Evolutionary conservation across 2,888 invertebrate genomes (phyloP).

Genomic region (Hetaerina titia): DNA sequence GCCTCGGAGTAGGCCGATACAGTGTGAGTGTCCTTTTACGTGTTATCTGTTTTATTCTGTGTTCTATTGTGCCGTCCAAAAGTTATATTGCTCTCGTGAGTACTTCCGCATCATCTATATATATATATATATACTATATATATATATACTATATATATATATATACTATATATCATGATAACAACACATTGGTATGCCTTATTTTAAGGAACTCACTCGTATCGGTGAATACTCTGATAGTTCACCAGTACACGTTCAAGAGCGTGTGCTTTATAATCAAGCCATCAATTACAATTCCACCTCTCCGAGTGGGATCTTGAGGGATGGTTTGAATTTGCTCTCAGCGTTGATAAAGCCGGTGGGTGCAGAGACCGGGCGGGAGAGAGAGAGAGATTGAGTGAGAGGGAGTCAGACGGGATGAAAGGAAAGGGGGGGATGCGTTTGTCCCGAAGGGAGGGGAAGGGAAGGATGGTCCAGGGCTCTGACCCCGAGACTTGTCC

Average conservation of each 20-base stretch:
- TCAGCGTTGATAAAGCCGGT: neutral
- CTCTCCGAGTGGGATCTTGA: neutral
- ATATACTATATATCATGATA: no score
- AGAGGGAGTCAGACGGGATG: neutral
- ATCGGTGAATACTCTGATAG: neutral
- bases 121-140: no score
- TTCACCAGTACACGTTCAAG: neutral
- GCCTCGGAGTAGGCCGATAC: no score
- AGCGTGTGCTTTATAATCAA: neutral
- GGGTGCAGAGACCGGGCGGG: neutral
- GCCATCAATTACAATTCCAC: neutral
- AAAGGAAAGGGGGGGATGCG: neutral
- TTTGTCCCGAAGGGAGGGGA: neutral
- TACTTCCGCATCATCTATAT: no score
- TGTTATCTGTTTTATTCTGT: no score
- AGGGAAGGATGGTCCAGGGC: constrained; percentile 25
- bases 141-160: no score
- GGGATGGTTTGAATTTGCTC: constrained; percentile 13
- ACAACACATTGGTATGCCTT: no score
- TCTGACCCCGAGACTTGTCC: constrained; percentile 34
- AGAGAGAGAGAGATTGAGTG: neutral
- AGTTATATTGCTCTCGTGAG: no score
- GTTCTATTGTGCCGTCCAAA: no score
- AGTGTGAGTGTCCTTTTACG: no score
- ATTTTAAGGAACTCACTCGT: neutral